Evolutionary conservation across 1,140 invertebrate genomes (phyloP).

Genomic region (Nasonia giraulti): DNA sequence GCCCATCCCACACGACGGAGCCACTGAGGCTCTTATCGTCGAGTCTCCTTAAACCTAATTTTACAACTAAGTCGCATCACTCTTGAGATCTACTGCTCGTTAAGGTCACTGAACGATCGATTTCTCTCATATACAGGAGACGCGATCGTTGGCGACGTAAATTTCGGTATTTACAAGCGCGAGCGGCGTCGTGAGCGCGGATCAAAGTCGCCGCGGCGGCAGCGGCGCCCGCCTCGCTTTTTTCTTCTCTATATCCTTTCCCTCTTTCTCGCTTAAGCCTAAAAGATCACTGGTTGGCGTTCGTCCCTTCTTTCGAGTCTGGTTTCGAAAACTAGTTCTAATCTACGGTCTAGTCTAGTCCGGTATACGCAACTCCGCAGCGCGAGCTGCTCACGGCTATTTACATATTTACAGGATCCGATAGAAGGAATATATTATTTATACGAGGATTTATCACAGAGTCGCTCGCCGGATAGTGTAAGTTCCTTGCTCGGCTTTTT

Average conservation of each 20-base stretch:
- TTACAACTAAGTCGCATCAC: not conserved
- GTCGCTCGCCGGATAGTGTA: not conserved
- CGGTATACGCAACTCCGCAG: not conserved
- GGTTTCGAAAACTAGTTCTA: slow-evolving; percentile 49
- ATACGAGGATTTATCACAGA: slow-evolving; percentile 33
- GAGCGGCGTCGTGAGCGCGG: not conserved
- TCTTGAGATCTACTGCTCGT: not conserved
- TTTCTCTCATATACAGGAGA: not conserved
- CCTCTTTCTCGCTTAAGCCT: slow-evolving; percentile 34
- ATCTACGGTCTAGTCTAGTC: slow-evolving; percentile 15
- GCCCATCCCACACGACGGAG: slow-evolving; percentile 33
- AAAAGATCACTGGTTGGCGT: slow-evolving; percentile 56
- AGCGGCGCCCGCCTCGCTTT: slow-evolving; percentile 18
- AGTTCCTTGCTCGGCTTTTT: too few relatives aligned
- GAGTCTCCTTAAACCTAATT: not conserved
- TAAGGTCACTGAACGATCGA: slow-evolving; percentile 47
- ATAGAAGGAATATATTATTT: slow-evolving; percentile 35
- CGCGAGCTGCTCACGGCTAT: slow-evolving; percentile 22
- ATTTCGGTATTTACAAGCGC: slow-evolving; percentile 51
- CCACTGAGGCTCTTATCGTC: not conserved
- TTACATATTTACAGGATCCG: slow-evolving; percentile 54
- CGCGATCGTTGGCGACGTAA: slow-evolving; percentile 19
- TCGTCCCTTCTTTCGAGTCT: slow-evolving; percentile 53
- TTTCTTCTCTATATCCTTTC: not conserved
- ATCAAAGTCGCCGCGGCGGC: slow-evolving; percentile 36